phyloP scores from a whole-genome alignment of 2,113 vertebrate genomes.

The Notiomystis cincta region DNA sequence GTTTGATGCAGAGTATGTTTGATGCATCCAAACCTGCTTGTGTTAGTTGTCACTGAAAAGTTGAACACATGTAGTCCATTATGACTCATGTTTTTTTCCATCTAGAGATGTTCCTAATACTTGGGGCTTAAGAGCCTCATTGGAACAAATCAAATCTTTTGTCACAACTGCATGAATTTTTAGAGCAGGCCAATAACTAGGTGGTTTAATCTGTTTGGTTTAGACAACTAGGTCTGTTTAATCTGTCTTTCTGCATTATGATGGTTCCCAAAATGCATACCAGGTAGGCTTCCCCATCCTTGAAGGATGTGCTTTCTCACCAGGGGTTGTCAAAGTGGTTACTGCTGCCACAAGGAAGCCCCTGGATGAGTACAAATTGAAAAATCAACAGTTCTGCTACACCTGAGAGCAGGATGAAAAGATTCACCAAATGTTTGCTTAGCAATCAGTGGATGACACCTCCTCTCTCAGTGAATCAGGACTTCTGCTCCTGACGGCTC shows the following conservation, averaged over 20 bases:
- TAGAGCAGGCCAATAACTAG: background rate
- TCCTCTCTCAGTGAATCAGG: background rate
- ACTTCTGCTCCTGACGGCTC: background rate
- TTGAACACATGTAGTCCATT: background rate
- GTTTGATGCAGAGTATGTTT: background rate
- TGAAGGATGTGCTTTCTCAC: background rate
- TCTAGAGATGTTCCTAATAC: background rate
- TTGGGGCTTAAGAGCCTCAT: background rate
- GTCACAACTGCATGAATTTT: background rate
- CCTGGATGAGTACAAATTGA: background rate
- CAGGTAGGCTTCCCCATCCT: background rate
- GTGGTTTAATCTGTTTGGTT: background rate
- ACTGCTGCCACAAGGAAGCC: background rate
- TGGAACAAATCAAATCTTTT: background rate
- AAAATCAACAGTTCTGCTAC: background rate
- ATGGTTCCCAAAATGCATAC: background rate
- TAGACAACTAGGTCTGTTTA: too few relatives aligned
- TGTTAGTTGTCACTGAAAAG: background rate
- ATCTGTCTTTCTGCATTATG: background rate
- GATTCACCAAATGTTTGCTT: background rate
- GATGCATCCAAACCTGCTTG: background rate
- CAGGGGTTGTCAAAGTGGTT: background rate
- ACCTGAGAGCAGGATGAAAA: background rate
- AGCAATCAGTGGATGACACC: background rate
- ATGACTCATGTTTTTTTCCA: accelerated